Percentiles rank a stretch among this genome's conserved stretches.
phyloP scores from a whole-genome alignment of 2,888 invertebrate genomes.

The Stenchaetothrips biformis region DNA sequence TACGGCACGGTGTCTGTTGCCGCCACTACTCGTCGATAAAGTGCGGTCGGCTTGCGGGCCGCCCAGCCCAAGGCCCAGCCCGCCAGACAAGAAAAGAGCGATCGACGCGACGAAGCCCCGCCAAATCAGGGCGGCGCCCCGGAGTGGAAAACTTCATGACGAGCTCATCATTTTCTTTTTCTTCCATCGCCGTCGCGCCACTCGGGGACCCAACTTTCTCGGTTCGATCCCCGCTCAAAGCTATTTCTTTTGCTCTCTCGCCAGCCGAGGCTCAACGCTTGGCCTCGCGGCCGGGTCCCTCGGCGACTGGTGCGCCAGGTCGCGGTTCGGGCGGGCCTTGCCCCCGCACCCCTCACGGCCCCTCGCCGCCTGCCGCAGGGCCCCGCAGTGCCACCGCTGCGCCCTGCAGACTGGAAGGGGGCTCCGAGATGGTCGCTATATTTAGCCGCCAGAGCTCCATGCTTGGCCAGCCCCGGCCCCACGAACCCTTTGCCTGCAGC shows the following conservation, averaged over 20 bases:
- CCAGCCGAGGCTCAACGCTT: too few species aligned
- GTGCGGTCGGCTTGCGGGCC: background rate
- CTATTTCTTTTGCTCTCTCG: too few species aligned
- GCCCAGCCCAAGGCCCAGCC: background rate
- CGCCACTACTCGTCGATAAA: background rate
- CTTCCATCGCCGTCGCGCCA: too few species aligned
- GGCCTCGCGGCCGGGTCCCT: background rate
- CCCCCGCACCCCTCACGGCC: background rate
- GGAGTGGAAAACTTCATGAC: too few species aligned
- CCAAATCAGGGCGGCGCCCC: too few species aligned
- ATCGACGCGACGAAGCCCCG: too few species aligned
- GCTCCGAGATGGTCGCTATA: background rate
- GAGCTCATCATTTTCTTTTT: too few species aligned
- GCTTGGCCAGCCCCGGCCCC: background rate
- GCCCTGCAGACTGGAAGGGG: background rate
- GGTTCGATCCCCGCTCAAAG: too few species aligned
- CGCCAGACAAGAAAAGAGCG: too few species aligned
- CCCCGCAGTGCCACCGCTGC: background rate
- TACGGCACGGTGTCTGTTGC: background rate
- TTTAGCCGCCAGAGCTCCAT: constrained; percentile 1
- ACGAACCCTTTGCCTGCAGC: background rate
- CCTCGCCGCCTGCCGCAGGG: background rate
- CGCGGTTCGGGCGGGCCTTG: background rate
- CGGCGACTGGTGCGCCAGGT: background rate
- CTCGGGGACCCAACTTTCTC: too few species aligned